These are phyloP conservation scores for Discoglossus pictus DNA, from an alignment of 2,797 vertebrate genomes.

Conservation along the genomic window DNA sequence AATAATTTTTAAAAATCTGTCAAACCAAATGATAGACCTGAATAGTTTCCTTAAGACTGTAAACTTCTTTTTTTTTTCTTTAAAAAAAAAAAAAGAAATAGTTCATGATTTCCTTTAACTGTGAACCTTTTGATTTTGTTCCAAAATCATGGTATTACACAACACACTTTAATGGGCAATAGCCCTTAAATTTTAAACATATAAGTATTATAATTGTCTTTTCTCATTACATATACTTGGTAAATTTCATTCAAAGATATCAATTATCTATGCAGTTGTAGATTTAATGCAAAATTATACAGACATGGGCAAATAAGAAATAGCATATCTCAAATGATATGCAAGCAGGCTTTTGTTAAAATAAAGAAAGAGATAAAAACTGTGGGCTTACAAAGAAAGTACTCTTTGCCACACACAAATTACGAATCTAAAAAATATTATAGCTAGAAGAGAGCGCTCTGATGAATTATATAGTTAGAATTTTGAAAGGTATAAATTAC, in stretches of 20 bases:
- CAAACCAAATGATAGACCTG: slow-evolving; percentile 79
- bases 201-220: too few species aligned
- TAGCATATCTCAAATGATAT: background rate
- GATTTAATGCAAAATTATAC: too few species aligned
- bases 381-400: background rate
- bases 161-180: slow-evolving; percentile 12
- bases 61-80: slow-evolving; percentile 71
- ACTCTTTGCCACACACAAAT: background rate
- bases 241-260: background rate
- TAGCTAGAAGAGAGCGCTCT: slow-evolving; percentile 1
- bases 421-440: background rate
- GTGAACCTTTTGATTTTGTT: slow-evolving; percentile 57
- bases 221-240: too few species aligned
- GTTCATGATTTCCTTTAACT: slow-evolving; percentile 54
- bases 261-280: background rate
- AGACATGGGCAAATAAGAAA: background rate
- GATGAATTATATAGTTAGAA: background rate
- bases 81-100: slow-evolving; percentile 65
- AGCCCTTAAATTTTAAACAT: background rate
- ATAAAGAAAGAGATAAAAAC: background rate
- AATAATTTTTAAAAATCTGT: slow-evolving; percentile 83
- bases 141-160: slow-evolving; percentile 51
- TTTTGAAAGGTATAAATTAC: background rate
- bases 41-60: slow-evolving; percentile 77
- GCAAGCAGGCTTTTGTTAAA: background rate